Evolutionary conservation across 2,113 vertebrate species (phyloP).

Genomic region (Acrocephalus kingi): DNA sequence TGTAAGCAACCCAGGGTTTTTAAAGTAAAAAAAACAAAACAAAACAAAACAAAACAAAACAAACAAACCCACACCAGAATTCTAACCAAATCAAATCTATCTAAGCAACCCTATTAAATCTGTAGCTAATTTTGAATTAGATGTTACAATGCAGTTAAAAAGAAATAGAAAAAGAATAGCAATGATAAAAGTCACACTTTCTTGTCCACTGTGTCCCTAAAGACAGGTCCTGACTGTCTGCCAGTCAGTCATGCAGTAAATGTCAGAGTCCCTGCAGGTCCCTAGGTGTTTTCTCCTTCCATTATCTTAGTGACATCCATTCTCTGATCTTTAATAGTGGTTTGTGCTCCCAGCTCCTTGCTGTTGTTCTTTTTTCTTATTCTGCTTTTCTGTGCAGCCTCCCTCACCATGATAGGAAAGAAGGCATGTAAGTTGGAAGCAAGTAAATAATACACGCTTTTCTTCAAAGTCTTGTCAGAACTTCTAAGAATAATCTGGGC

Average conservation of each 20-base stretch:
- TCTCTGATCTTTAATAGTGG: neutral
- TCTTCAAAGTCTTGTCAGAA: neutral
- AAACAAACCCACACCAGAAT: too few species aligned
- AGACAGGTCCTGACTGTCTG: neutral
- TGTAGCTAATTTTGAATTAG: neutral
- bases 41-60: too few species aligned
- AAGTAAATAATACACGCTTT: neutral
- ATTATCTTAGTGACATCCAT: neutral
- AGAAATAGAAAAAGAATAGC: neutral
- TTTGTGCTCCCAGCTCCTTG: neutral
- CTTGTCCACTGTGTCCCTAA: neutral
- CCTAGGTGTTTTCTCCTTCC: neutral
- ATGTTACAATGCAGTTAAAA: neutral
- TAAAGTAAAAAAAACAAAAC: neutral
- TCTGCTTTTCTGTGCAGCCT: neutral
- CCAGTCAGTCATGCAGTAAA: neutral
- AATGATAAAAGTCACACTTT: neutral
- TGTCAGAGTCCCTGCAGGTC: neutral
- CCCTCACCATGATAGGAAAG: neutral
- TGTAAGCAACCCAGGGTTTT: neutral
- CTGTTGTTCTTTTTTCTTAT: neutral
- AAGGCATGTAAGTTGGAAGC: neutral
- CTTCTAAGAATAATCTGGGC: neutral
- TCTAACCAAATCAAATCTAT: neutral
- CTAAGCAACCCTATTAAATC: neutral